Evolutionary conservation across 64 coral and sea anemone genomes (phyloP).

Genomic region (Orbicella faveolata): DNA sequence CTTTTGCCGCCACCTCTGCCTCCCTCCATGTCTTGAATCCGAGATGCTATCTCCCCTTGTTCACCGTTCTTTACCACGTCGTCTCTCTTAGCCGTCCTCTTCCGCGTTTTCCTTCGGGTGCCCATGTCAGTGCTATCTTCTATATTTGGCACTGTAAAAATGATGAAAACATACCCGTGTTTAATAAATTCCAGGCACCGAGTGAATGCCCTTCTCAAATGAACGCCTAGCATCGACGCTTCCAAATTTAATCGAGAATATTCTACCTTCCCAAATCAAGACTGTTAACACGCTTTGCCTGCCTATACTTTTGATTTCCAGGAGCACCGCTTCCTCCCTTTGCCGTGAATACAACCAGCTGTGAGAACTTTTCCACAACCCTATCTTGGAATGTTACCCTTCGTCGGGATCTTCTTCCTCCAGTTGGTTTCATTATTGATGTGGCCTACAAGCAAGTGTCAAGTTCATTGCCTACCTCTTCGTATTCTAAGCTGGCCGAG

Average conservation of each 20-base stretch:
- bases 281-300: neutral
- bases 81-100: too few relatives aligned
- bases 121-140: too few relatives aligned
- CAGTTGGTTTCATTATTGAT: constrained; percentile 23
- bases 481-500: constrained; percentile 1
- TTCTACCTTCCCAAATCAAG: neutral
- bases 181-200: too few relatives aligned
- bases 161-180: too few relatives aligned
- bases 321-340: constrained; percentile 41
- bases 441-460: neutral
- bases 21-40: too few relatives aligned
- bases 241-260: neutral
- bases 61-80: too few relatives aligned
- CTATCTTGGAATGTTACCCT: constrained; percentile 4
- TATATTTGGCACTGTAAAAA: too few relatives aligned
- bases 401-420: neutral
- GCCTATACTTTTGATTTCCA: neutral
- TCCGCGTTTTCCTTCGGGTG: too few relatives aligned
- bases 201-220: too few relatives aligned
- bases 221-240: too few relatives aligned
- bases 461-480: neutral
- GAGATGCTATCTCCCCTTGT: too few relatives aligned
- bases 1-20: too few relatives aligned
- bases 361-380: constrained; percentile 6
- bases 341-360: constrained; percentile 4